Conservation (phyloP, 1,140 invertebrate genomes). For the Bombus sibiricus region DNA sequence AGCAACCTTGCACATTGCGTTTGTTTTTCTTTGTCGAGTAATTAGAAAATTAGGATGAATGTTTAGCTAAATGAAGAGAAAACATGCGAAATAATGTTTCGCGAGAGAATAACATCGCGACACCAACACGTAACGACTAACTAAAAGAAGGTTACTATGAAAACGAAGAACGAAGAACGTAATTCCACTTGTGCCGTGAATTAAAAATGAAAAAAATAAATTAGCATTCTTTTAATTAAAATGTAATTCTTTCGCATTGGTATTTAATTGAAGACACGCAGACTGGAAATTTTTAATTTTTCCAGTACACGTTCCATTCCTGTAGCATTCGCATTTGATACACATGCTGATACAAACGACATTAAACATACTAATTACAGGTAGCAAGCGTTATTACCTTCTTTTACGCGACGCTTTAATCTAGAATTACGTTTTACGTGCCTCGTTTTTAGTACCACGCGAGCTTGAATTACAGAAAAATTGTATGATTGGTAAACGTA, state of each 20-base stretch:
- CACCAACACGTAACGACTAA: not conserved
- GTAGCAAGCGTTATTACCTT: not conserved
- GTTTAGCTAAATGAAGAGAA: not conserved
- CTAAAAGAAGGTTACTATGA: not conserved
- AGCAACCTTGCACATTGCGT: not conserved
- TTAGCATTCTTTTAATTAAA: not conserved
- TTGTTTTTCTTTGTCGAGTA: not conserved
- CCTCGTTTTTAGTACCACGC: not conserved
- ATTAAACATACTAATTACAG: conserved; percentile 13
- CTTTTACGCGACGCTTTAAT: not conserved
- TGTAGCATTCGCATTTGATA: not conserved
- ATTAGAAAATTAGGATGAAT: not conserved
- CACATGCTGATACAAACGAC: not conserved
- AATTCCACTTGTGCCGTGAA: not conserved
- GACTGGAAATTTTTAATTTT: not conserved
- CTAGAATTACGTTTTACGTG: not conserved
- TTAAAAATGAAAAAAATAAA: not conserved
- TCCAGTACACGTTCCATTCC: not conserved
- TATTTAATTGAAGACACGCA: not conserved
- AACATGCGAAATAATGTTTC: not conserved
- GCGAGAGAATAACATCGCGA: not conserved
- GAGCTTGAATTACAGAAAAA: not conserved
- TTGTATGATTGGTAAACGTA: not conserved
- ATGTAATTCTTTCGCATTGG: not conserved
- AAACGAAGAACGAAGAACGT: not conserved